Evolutionary conservation across 2,888 invertebrate species (phyloP), one percentile per base, ranked within the genome.

Genomic region (Schrankia costaestrigalis): DNA sequence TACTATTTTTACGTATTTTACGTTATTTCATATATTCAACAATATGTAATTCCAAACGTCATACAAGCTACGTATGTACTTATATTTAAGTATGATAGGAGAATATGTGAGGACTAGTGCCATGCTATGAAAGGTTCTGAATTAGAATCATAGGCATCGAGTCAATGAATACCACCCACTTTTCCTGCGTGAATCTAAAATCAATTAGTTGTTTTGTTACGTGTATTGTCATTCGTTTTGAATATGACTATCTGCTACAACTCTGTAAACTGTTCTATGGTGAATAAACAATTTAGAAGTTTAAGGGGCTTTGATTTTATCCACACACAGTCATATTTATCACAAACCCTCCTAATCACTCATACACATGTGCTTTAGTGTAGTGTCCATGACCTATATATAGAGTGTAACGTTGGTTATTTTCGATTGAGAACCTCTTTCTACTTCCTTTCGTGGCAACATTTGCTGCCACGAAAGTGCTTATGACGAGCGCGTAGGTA

Each of bases 71-170:
- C 41, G 53, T 61, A 56, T 63, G 60, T 66, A 66, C 71, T 72
- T 78, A 74, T 75, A 77, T 71, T 64, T 73, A 71, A 73, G 87
- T 82, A 80, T 87, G 87, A 81, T 83, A 87, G 87, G 83, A 79
- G 84, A 78, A 77, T 86, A 74, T 83, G 77, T 84, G 75, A 82
- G 80, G 86, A 85, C 86, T 83, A 79, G 86, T 87, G 87, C 86
- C 87, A 87, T 86, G 87, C 84, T 85, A 67, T 86, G 87, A 86
- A 86, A 85, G 85, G 85, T 86, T 86, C 87, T 85, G 78, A 72
- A 75, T 76, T 84, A 84, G 85, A 86, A 87, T 86, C 85, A 67
- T 78, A 74, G 86, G 85, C 86, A 85, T 86, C 63, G 71, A 81
- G 79, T 84, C 81, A 71, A 81, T 83, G 82, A 78, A 80, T 87